A percentile compares a stretch with the other conserved stretches of the same genome.
phyloP scores from a whole-genome alignment of 1,140 invertebrate genomes.

The Danaus melanippus region DNA sequence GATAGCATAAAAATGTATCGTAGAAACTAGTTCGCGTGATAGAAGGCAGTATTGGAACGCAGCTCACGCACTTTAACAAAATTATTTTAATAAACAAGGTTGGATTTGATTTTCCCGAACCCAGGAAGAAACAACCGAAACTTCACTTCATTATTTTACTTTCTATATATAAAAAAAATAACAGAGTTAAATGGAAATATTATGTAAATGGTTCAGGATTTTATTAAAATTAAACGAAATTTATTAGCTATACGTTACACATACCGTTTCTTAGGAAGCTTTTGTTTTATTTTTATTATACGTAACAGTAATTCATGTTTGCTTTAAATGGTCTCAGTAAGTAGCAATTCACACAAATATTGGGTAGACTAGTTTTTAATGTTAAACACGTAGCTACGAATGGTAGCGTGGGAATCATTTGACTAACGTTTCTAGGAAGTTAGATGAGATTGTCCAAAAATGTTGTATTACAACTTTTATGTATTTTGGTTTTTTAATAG shows the following conservation, averaged over 20 bases:
- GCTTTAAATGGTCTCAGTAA: too few relatives aligned
- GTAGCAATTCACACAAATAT: constrained; percentile 8
- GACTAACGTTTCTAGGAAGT: constrained; percentile 16
- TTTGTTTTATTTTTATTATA: too few relatives aligned
- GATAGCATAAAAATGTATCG: constrained; percentile 11
- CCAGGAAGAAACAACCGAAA: constrained; percentile 23
- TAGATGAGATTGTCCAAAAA: constrained; percentile 7
- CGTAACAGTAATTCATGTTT: too few relatives aligned
- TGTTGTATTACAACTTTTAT: constrained; percentile 17
- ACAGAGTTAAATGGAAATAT: constrained; percentile 13
- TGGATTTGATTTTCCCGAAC: constrained; percentile 52
- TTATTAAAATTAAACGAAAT: background rate
- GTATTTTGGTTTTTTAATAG: constrained; percentile 5
- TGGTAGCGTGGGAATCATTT: constrained; percentile 18
- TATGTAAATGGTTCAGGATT: constrained; percentile 12
- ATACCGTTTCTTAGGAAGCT: too few relatives aligned
- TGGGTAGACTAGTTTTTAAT: constrained; percentile 23
- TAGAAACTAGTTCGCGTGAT: constrained; percentile 40
- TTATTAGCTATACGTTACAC: too few relatives aligned
- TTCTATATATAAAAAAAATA: too few relatives aligned
- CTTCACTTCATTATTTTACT: constrained; percentile 1
- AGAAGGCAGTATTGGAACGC: constrained; percentile 40
- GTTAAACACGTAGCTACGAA: constrained; percentile 15
- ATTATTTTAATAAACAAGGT: constrained; percentile 70
- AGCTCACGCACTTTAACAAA: constrained; percentile 57